Conservation (phyloP, 1,140 invertebrate species). For the Eriocheir sinensis region DNA sequence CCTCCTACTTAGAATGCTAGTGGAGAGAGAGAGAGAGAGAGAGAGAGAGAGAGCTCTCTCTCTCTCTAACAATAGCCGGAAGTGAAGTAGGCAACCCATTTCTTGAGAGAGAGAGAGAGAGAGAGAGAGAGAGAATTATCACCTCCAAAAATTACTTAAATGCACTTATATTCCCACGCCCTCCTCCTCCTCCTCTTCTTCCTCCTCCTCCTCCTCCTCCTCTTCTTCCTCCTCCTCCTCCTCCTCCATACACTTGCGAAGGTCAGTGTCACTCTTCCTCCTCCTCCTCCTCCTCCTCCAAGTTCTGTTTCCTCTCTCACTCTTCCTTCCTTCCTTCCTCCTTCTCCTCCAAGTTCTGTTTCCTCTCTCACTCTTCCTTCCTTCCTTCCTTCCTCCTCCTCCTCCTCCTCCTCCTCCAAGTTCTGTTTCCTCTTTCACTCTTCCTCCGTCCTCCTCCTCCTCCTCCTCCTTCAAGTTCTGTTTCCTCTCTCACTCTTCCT, state of each 20-base stretch:
- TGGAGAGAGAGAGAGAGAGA: too few species aligned
- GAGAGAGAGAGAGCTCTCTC: too few species aligned
- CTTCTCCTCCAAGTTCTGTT: neutral
- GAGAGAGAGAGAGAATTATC: too few species aligned
- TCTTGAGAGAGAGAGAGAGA: too few species aligned
- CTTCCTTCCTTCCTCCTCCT: neutral
- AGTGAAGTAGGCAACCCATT: too few species aligned
- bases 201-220: neutral
- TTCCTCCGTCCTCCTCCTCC: too few species aligned
- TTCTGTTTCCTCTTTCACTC: too few species aligned
- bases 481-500: neutral
- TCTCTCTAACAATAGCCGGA: too few species aligned
- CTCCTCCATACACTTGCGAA: neutral
- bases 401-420: neutral
- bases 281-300: too few species aligned
- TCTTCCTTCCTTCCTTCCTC: neutral
- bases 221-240: neutral
- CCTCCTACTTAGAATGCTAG: too few species aligned
- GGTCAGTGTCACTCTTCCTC: neutral
- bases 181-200: neutral
- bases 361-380: neutral
- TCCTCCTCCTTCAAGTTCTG: neutral
- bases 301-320: neutral
- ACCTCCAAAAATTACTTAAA: too few species aligned
- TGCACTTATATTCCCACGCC: too few species aligned